phyloP scores from a whole-genome alignment of 1,140 invertebrate species.

The Drosophila lacteicornis region DNA sequence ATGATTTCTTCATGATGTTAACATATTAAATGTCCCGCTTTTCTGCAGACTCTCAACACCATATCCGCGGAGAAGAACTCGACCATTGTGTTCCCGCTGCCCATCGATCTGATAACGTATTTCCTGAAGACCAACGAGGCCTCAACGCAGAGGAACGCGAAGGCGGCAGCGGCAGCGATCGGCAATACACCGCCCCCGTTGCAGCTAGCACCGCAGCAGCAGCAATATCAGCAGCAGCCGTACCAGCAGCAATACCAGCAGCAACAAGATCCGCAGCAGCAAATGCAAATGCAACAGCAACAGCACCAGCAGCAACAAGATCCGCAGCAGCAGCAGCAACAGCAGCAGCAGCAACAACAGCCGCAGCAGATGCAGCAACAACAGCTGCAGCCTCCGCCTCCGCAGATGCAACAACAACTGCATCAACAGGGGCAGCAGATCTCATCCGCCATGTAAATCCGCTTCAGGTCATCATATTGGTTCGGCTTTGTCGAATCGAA shows the following conservation, averaged over 20 bases:
- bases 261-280: conserved; percentile 12
- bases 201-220: conserved; percentile 48
- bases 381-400: conserved; percentile 12
- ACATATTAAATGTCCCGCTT: conserved; percentile 9
- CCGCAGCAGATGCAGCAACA: conserved; percentile 26
- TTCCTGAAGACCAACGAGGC: conserved; percentile 87
- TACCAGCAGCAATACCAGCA: conserved; percentile 28
- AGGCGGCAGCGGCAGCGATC: conserved; percentile 56
- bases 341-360: conserved; percentile 22
- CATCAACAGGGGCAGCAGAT: conserved; percentile 62
- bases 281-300: conserved; percentile 42
- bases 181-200: conserved; percentile 53
- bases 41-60: conserved; percentile 93
- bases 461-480: conserved; percentile 9
- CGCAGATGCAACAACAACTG: conserved; percentile 26
- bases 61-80: conserved; percentile 99
- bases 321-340: conserved; percentile 20
- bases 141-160: conserved; percentile 64
- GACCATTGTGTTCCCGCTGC: conserved; percentile 98
- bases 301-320: conserved; percentile 12
- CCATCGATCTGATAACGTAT: conserved; percentile 94
- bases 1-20: neutral
- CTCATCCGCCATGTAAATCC: conserved; percentile 73
- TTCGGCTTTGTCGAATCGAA: conserved; percentile 22
- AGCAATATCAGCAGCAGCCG: conserved; percentile 40